Base-by-base conservation (phyloP, 2,888 invertebrate species). In the Lepidocyrtoides sp. region DNA sequence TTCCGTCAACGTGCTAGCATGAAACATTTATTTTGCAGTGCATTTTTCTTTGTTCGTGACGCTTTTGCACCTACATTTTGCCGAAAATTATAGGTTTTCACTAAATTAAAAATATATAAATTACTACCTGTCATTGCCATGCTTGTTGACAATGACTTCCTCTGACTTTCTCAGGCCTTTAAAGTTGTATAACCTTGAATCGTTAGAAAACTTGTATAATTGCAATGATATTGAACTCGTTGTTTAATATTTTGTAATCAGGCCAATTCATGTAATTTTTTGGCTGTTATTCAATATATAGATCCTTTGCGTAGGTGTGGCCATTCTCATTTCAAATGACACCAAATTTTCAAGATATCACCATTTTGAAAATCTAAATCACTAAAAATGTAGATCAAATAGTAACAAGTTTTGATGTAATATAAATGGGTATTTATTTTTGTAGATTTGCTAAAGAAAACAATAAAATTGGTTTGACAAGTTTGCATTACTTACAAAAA, bases 151-250 rank as follows among this genome's bases (percentile, higher is more conserved):
- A 54, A 36, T 54, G 84, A 84, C 81, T 81, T 57, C 83, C 63
- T 41, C 20, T 41, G 23, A 17, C 57, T 85, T 85, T 85, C 85
- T 48, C 75, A 26, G 63, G 5, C 26, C 75, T 72, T 85, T 29
- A 32, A 51, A 14, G 23, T 44, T 26, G 51, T n/a, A 29, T 69
- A 75, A 85, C 85, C 72, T 85, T 85, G 72, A 54, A 57, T 17
- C 8, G 5, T 81, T n/a, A n/a, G n/a, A n/a, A n/a, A n/a, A n/a
- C n/a, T n/a, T n/a, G n/a, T n/a, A n/a, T n/a, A n/a, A n/a, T n/a
- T n/a, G n/a, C n/a, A n/a, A n/a, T n/a, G n/a, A 17, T 26, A 51
- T 77, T 79, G 79, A 79, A 79, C 79, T 79, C 29, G 51, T 75
- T 75, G 12, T 5, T 3, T 8, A 12, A 5, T 23, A 60, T 10